Conservation (phyloP, 2,888 invertebrate species). For the Lycocerus yunnanus region DNA sequence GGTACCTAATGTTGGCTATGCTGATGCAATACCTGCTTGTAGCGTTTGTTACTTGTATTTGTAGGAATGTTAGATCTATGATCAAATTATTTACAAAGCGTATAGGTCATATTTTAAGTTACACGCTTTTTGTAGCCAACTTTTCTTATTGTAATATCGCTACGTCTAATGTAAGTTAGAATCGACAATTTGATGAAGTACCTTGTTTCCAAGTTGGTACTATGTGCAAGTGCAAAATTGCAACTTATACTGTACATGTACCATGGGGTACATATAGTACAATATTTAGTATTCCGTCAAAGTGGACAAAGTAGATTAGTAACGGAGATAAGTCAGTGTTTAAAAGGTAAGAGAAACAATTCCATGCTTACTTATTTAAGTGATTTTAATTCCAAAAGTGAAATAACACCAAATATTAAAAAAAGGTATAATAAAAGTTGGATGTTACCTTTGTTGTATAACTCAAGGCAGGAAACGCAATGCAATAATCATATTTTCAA, state of each 20-base stretch:
- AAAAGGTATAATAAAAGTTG: too few relatives aligned
- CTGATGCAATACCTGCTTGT: neutral
- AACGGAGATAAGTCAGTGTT: conserved; percentile 12
- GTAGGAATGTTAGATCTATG: conserved; percentile 12
- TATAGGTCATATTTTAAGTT: conserved; percentile 4
- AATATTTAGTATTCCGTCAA: conserved; percentile 12
- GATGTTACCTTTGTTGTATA: too few relatives aligned
- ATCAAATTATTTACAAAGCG: conserved; percentile 12
- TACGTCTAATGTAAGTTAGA: neutral
- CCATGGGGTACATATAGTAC: neutral
- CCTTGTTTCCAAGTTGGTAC: neutral
- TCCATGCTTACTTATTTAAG: conserved; percentile 1
- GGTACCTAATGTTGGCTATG: neutral
- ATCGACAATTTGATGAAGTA: conserved; percentile 10
- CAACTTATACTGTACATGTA: neutral
- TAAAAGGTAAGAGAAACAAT: conserved; percentile 10
- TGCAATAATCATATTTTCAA: too few relatives aligned
- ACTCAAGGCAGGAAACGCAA: too few relatives aligned
- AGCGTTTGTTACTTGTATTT: conserved; percentile 5
- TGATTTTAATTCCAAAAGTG: neutral
- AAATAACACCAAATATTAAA: neutral
- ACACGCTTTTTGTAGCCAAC: neutral
- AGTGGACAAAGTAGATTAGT: conserved; percentile 17
- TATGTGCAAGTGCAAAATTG: neutral
- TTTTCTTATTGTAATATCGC: conserved; percentile 3